Percentiles rank a stretch among this genome's conserved stretches.
Conservation (phyloP, 2,113 vertebrate species). For the Paraplagusia blochii region DNA sequence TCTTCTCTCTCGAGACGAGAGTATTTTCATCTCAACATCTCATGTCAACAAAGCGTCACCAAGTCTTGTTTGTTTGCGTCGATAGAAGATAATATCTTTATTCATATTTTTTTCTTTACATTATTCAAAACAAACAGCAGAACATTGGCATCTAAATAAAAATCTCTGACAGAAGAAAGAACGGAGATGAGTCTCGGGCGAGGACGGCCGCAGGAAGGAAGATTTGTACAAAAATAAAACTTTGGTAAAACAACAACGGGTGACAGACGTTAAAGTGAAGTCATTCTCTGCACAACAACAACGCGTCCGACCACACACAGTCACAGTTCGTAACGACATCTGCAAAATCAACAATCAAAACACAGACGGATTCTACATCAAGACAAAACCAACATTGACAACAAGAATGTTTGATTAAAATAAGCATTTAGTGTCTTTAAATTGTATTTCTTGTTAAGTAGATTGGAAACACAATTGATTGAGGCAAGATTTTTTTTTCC, state of each 20-base stretch:
- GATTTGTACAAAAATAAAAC: constrained; percentile 65
- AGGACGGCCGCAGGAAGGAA: constrained; percentile 34
- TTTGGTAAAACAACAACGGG: constrained; percentile 19
- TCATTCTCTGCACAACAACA: constrained; percentile 19
- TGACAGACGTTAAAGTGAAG: constrained; percentile 59
- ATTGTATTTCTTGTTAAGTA: too few species aligned
- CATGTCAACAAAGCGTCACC: too few species aligned
- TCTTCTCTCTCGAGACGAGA: too few species aligned
- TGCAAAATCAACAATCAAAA: not conserved
- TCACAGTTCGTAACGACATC: not conserved
- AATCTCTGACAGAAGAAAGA: constrained; percentile 76
- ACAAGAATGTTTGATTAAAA: too few species aligned
- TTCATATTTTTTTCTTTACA: constrained; percentile 75
- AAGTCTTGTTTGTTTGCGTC: not conserved
- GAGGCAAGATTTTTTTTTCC: too few species aligned
- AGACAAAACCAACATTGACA: too few species aligned
- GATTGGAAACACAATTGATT: too few species aligned
- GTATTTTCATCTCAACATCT: too few species aligned
- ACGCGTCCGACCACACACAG: constrained; percentile 20
- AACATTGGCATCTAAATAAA: constrained; percentile 43
- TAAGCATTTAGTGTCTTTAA: too few species aligned
- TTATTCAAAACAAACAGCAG: constrained; percentile 43
- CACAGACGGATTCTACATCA: too few species aligned
- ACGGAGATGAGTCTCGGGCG: constrained; percentile 54
- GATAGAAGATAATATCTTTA: constrained; percentile 62